Percentiles rank a stretch among this genome's conserved stretches.
Evolutionary conservation across 2,888 invertebrate genomes (phyloP).

Genomic region (Pristionchus arcanus): DNA sequence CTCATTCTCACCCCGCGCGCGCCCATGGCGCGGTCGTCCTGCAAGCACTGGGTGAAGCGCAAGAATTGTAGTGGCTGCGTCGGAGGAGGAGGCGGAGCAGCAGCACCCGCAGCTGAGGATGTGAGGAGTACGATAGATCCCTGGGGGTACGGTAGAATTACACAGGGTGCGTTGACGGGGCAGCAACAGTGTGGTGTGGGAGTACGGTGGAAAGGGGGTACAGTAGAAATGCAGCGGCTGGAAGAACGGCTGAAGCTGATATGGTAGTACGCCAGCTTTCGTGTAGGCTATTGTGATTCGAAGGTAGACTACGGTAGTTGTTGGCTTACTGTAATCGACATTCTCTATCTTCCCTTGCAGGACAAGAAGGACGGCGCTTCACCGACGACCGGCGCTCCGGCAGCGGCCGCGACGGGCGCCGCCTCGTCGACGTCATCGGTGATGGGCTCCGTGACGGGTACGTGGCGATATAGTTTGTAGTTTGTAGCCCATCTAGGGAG

Average conservation of each 20-base stretch:
- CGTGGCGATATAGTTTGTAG: neutral
- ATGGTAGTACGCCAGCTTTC: neutral
- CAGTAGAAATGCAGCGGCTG: no score
- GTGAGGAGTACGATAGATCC: slow-evolving; percentile 56
- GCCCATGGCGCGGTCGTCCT: slow-evolving; percentile 23
- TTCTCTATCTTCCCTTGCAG: neutral
- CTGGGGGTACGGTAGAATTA: neutral
- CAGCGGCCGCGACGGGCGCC: neutral
- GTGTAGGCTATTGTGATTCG: neutral
- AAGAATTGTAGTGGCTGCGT: slow-evolving; percentile 1
- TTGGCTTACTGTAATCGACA: neutral
- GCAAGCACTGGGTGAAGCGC: slow-evolving; percentile 32
- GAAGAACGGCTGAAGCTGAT: neutral
- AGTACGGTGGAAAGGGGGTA: no score
- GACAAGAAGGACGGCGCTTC: slow-evolving; percentile 24
- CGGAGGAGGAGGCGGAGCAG: slow-evolving; percentile 67
- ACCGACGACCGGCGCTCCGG: neutral
- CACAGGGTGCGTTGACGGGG: no score
- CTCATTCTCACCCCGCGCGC: neutral
- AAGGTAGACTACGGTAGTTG: neutral
- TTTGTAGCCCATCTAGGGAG: no score
- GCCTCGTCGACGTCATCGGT: slow-evolving; percentile 35
- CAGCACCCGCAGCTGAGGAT: slow-evolving; percentile 52
- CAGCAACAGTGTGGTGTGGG: no score
- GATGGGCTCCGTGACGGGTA: slow-evolving; percentile 12